Evolutionary conservation across 1,140 invertebrate genomes (phyloP).

Genomic region (Meloidogyne chitwoodi): DNA sequence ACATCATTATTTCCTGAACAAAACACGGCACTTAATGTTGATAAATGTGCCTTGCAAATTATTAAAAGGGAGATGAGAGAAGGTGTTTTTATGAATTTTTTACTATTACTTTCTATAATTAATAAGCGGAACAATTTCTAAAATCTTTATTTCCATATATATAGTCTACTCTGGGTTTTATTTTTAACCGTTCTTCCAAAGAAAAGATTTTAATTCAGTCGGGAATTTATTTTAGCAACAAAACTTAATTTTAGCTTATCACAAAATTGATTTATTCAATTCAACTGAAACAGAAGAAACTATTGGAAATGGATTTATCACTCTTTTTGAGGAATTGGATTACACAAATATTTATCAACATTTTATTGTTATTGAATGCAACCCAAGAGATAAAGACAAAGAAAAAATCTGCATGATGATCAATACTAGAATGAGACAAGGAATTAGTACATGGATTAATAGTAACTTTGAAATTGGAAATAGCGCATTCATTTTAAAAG

Average conservation of each 20-base stretch:
- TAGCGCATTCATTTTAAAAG: background rate
- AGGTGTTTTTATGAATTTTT: background rate
- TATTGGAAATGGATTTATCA: background rate
- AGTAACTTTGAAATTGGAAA: background rate
- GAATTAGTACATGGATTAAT: background rate
- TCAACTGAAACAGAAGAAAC: background rate
- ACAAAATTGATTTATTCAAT: background rate
- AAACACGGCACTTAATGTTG: background rate
- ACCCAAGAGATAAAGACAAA: background rate
- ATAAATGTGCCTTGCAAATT: background rate
- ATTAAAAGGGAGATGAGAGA: background rate
- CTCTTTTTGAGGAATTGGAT: background rate
- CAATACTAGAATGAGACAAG: background rate
- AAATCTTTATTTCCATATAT: too few relatives aligned
- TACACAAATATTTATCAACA: background rate
- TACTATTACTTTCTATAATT: too few relatives aligned
- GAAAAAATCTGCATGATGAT: background rate
- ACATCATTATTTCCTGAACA: slow-evolving; percentile 5
- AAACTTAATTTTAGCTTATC: background rate
- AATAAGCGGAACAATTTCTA: too few relatives aligned
- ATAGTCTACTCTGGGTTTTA: too few relatives aligned
- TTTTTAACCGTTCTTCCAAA: too few relatives aligned
- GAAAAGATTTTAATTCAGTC: too few relatives aligned
- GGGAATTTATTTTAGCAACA: too few relatives aligned
- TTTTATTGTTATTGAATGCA: slow-evolving; percentile 4